Conservation (phyloP, 2,888 invertebrate genomes). For the Chydorus sphaericus region DNA sequence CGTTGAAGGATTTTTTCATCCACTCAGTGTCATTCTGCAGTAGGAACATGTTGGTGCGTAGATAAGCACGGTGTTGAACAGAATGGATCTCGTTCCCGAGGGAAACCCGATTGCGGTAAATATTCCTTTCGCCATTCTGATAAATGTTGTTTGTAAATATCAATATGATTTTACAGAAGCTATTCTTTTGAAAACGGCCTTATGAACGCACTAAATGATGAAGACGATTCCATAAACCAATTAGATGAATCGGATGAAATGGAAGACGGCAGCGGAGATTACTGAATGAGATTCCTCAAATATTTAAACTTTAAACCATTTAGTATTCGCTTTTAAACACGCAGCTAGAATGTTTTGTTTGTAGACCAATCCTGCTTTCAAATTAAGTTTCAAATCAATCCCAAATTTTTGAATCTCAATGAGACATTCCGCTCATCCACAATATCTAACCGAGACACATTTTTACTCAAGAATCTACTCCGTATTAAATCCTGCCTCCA, state of each 20-base stretch:
- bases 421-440: too few relatives aligned
- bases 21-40: slow-evolving; percentile 73
- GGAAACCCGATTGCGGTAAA: slow-evolving; percentile 65
- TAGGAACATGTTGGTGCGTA: slow-evolving; percentile 85
- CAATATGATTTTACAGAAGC: too few relatives aligned
- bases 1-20: slow-evolving; percentile 70
- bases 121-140: slow-evolving; percentile 18
- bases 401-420: too few relatives aligned
- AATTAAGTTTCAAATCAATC: too few relatives aligned
- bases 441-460: too few relatives aligned
- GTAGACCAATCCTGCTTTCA: too few relatives aligned
- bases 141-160: neutral
- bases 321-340: too few relatives aligned
- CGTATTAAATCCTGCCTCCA: too few relatives aligned
- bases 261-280: slow-evolving; percentile 12
- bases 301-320: too few relatives aligned
- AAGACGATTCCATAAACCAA: neutral
- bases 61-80: slow-evolving; percentile 81
- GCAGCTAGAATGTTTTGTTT: too few relatives aligned
- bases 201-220: slow-evolving; percentile 4
- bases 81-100: slow-evolving; percentile 65
- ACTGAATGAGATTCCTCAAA: neutral
- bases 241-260: slow-evolving; percentile 11
- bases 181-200: too few relatives aligned
- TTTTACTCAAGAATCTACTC: too few relatives aligned